A percentile compares a stretch with the other conserved stretches of the same genome.
Evolutionary conservation across 1,140 invertebrate species (phyloP).

Genomic region (Macrobrachium nipponense): DNA sequence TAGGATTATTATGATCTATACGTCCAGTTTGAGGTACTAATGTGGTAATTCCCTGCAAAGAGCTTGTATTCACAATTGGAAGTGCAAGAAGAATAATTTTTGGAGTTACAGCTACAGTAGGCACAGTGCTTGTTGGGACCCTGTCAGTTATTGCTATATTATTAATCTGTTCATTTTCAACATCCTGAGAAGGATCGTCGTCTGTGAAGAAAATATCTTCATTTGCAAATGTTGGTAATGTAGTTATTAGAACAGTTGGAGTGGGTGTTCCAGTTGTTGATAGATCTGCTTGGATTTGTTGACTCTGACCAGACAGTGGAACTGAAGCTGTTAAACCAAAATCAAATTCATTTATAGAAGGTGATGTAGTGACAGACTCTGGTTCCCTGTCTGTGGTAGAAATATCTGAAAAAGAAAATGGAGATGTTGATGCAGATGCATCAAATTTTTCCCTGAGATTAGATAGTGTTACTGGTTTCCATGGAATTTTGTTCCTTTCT

Average conservation of each 20-base stretch:
- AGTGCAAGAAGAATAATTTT: slow-evolving; percentile 35
- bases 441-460: slow-evolving; percentile 5
- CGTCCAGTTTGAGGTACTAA: not conserved
- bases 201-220: slow-evolving; percentile 43
- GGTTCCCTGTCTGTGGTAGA: slow-evolving; percentile 10
- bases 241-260: not conserved
- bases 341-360: slow-evolving; percentile 11
- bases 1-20: no score
- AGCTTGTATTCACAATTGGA: slow-evolving; percentile 20
- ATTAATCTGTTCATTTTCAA: not conserved
- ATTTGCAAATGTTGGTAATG: not conserved
- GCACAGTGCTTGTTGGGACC: slow-evolving; percentile 17
- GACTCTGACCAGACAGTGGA: not conserved
- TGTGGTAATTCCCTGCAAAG: not conserved
- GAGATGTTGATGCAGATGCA: slow-evolving; percentile 33
- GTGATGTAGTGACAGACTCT: not conserved
- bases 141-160: not conserved
- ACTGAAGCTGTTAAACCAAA: slow-evolving; percentile 2
- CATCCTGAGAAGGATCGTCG: not conserved
- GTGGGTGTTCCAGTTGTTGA: not conserved
- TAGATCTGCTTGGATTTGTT: not conserved
- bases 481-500: no score
- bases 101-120: slow-evolving; percentile 18
- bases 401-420: not conserved
- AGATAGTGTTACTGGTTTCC: no score